Percentiles rank a stretch among this genome's conserved stretches.
Evolutionary conservation across 2,113 vertebrate genomes (phyloP).

Genomic region (Apteryx owenii): DNA sequence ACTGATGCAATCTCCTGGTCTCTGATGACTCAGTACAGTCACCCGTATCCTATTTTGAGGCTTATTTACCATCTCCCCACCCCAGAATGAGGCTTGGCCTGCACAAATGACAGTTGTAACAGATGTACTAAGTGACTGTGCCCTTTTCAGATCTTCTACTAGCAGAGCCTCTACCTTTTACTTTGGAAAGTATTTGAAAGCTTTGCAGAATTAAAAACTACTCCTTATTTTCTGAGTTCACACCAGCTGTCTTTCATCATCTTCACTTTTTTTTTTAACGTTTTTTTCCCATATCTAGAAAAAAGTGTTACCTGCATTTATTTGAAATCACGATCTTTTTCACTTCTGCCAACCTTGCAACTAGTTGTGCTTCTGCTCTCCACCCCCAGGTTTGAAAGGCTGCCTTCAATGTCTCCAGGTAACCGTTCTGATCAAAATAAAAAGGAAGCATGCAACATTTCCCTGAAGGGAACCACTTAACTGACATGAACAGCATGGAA

Average conservation of each 20-base stretch:
- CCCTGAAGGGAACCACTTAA: no score
- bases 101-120: fast-evolving
- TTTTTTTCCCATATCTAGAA: background rate
- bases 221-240: background rate
- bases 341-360: background rate
- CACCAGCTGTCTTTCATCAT: background rate
- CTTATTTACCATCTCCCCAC: background rate
- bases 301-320: background rate
- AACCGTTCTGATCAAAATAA: no score
- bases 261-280: background rate
- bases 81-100: background rate
- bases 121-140: background rate
- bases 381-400: no score
- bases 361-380: background rate
- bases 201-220: background rate
- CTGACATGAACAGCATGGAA: no score
- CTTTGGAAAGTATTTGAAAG: background rate
- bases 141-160: background rate
- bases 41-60: no score
- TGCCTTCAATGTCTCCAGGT: background rate
- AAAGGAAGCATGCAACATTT: no score
- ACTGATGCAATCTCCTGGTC: background rate
- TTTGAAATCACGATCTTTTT: background rate
- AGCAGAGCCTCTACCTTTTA: background rate
- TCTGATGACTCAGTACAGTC: fast-evolving